Evolutionary conservation across 2,888 invertebrate species (phyloP), one percentile per base, ranked within the genome.

Genomic region (Smittia aterrima): DNA sequence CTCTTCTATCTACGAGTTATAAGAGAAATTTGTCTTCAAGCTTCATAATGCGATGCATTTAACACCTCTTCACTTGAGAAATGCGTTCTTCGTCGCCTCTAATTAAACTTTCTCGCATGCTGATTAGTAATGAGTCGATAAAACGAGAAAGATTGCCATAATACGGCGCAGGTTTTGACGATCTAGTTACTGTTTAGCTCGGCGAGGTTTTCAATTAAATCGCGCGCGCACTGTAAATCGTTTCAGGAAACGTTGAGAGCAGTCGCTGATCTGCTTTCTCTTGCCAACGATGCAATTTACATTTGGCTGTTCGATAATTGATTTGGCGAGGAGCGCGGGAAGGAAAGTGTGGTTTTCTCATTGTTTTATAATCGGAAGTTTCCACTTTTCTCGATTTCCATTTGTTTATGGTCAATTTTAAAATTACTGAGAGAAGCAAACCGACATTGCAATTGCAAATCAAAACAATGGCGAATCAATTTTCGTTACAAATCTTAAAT

Each of bases 51-150:
- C 32, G 32, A 32, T 32, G 47, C 47, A 47, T 6, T 47, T 47
- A 47, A 47, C 47, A 47, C 47, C 47, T 47, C 47, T 47, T 47
- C 38, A 38, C 47, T 13, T n/a, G 47, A 47, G 47, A 2, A 47
- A 47, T 47, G 47, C 47, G 47, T 47, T 47, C 47, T 4, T 16
- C 47, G 16, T 47, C 47, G 47, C 16, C 47, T n/a, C 16, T 47
- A 13, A 58, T 58, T 58, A 58, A 58, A 58, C 58, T 58, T 58
- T 58, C 58, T 58, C 18, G 58, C 22, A 3, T 13, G 58, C 58
- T 22, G 18, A 58, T 58, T 58, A 20, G 7, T 20, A 58, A 58
- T 58, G 58, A 20, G 22, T n/a, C 47, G 47, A 47, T n/a, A 47
- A 47, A 58, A 22, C 22, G 58, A 58, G 58, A 47, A 47, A 47